Percentiles rank a stretch among this genome's conserved stretches.
These are phyloP conservation scores for Hyphantria cunea DNA, from an alignment of 1,140 invertebrate genomes.

Conservation along the genomic window DNA sequence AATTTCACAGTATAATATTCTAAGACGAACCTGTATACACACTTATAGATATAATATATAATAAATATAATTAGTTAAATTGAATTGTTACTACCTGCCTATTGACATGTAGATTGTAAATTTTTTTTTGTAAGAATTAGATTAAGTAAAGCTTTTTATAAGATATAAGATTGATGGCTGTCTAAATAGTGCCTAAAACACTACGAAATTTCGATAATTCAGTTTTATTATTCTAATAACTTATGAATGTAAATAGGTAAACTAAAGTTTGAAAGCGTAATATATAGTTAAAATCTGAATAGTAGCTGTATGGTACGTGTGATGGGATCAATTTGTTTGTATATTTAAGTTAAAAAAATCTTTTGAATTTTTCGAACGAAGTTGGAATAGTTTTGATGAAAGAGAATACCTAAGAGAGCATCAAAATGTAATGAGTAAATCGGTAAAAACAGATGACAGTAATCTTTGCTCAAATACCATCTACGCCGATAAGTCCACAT, in stretches of 20 bases:
- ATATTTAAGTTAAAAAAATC: slow-evolving; percentile 36
- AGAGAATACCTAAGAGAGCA: slow-evolving; percentile 1
- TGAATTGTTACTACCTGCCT: slow-evolving; percentile 77
- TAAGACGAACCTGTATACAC: slow-evolving; percentile 64
- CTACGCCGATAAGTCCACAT: no score
- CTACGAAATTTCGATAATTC: slow-evolving; percentile 79
- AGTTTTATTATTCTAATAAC: slow-evolving; percentile 72
- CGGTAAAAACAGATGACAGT: no score
- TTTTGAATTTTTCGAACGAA: slow-evolving; percentile 11
- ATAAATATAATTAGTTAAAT: slow-evolving; percentile 47
- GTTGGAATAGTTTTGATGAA: slow-evolving; percentile 12
- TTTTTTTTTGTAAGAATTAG: slow-evolving; percentile 60
- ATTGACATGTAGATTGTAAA: slow-evolving; percentile 76
- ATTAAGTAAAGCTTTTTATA: slow-evolving; percentile 76
- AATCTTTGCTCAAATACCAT: no score
- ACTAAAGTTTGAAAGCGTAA: slow-evolving; percentile 58
- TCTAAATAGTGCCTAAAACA: slow-evolving; percentile 81
- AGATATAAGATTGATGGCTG: slow-evolving; percentile 80
- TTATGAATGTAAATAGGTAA: slow-evolving; percentile 69
- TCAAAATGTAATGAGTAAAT: no score
- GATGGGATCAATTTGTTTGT: slow-evolving; percentile 72
- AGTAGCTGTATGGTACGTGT: slow-evolving; percentile 62
- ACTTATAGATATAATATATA: slow-evolving; percentile 50
- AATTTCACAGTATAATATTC: slow-evolving; percentile 41
- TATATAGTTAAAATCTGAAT: slow-evolving; percentile 59